These are phyloP conservation scores for Lampris megalopsis DNA, from an alignment of 2,113 vertebrate species.

Conservation along the genomic window DNA sequence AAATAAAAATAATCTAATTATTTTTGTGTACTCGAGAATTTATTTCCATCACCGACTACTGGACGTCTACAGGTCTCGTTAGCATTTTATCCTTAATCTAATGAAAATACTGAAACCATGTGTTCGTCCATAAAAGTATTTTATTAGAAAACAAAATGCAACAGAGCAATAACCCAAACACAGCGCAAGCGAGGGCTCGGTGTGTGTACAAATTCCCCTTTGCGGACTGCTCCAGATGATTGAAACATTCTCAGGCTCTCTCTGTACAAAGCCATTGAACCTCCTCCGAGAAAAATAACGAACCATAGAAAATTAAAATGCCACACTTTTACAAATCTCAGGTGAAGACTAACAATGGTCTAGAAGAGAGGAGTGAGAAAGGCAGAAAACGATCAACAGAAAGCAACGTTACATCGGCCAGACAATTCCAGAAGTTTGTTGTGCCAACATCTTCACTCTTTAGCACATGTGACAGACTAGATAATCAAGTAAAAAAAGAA, in stretches of 20 bases:
- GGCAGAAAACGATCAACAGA: conserved; percentile 55
- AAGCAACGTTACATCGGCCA: conserved; percentile 62
- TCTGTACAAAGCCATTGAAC: conserved; percentile 91
- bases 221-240: conserved; percentile 87
- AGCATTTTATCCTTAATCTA: not conserved
- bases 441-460: conserved; percentile 83
- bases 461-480: conserved; percentile 43
- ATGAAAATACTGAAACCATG: not conserved
- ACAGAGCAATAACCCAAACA: conserved; percentile 81
- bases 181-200: conserved; percentile 86
- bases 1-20: conserved; percentile 34
- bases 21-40: not conserved
- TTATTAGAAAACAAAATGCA: conserved; percentile 86
- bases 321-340: conserved; percentile 57
- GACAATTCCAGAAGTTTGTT: conserved; percentile 41
- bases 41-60: not conserved
- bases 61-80: too few species aligned
- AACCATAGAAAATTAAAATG: conserved; percentile 75
- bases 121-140: conserved; percentile 74
- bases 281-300: conserved; percentile 46
- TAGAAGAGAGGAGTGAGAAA: conserved; percentile 49
- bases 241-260: conserved; percentile 90
- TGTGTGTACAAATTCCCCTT: conserved; percentile 89
- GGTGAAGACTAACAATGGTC: conserved; percentile 61
- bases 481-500: conserved; percentile 40